phyloP scores from a whole-genome alignment of 92 coral and sea anemone genomes.

The Actinernus sp. region DNA sequence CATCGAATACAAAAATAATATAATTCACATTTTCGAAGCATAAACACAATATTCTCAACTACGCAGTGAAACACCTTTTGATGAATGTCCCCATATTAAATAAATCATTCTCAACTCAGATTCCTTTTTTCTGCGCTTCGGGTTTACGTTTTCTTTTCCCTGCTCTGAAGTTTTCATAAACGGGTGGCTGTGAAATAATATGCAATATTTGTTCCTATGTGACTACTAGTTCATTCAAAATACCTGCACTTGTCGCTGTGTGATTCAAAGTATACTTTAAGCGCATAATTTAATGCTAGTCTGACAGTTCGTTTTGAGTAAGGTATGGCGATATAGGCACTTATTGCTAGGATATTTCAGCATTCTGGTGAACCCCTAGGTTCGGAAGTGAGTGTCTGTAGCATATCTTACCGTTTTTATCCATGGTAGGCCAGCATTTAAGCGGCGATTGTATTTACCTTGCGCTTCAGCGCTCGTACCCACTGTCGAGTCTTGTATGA shows the following conservation, averaged over 20 bases:
- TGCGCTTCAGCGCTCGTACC: constrained; percentile 39
- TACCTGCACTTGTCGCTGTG: not conserved
- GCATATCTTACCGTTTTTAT: constrained; percentile 76
- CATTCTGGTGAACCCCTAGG: too few relatives aligned
- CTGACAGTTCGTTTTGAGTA: constrained; percentile 3
- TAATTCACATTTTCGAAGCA: too few relatives aligned
- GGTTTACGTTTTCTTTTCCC: too few relatives aligned
- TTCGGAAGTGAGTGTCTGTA: too few relatives aligned
- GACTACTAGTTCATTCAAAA: not conserved
- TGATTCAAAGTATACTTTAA: not conserved
- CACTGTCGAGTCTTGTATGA: constrained; percentile 35
- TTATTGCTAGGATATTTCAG: too few relatives aligned
- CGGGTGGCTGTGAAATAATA: too few relatives aligned
- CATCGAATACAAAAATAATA: too few relatives aligned
- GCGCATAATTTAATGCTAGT: not conserved
- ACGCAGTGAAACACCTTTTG: too few relatives aligned
- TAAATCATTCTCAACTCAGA: not conserved
- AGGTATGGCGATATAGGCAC: too few relatives aligned
- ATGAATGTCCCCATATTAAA: constrained; percentile 1
- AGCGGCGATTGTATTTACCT: constrained; percentile 60
- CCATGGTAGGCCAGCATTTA: constrained; percentile 73
- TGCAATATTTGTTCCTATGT: not conserved
- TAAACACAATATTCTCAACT: too few relatives aligned
- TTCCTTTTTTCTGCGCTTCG: too few relatives aligned
- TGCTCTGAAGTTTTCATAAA: too few relatives aligned